A percentile compares a stretch with the other conserved stretches of the same genome.
Evolutionary conservation across 2,797 vertebrate genomes (phyloP).

Genomic region (Platyrinchus mystaceus): DNA sequence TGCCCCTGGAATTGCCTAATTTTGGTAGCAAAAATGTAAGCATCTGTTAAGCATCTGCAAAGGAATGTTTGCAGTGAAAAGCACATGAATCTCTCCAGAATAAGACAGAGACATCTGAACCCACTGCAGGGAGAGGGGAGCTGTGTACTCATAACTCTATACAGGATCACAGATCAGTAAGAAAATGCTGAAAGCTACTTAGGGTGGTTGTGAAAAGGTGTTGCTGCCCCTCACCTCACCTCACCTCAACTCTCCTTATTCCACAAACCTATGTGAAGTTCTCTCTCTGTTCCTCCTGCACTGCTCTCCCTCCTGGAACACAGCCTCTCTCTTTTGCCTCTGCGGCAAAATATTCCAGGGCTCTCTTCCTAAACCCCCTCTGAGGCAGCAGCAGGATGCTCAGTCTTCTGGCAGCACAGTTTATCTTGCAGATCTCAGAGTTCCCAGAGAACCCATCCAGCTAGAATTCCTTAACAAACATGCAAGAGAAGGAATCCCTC

Average conservation of each 20-base stretch:
- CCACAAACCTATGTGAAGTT: background rate
- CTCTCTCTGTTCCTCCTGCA: background rate
- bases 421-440: background rate
- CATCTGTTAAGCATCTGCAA: background rate
- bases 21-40: background rate
- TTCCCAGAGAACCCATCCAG: background rate
- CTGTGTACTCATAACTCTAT: background rate
- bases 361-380: background rate
- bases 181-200: background rate
- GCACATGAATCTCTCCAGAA: background rate
- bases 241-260: background rate
- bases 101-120: background rate
- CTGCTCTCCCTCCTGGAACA: background rate
- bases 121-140: background rate
- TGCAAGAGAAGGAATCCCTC: background rate
- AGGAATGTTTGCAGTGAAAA: background rate
- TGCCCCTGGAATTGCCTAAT: background rate
- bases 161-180: background rate
- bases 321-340: background rate
- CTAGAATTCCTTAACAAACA: background rate
- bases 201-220: background rate
- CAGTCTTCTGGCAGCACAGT: conserved; percentile 19
- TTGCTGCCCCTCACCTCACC: background rate
- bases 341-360: background rate
- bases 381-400: background rate